A percentile compares a stretch with the other conserved stretches of the same genome.
phyloP scores from a whole-genome alignment of 2,888 invertebrate species.

The Argyresthia albistria region DNA sequence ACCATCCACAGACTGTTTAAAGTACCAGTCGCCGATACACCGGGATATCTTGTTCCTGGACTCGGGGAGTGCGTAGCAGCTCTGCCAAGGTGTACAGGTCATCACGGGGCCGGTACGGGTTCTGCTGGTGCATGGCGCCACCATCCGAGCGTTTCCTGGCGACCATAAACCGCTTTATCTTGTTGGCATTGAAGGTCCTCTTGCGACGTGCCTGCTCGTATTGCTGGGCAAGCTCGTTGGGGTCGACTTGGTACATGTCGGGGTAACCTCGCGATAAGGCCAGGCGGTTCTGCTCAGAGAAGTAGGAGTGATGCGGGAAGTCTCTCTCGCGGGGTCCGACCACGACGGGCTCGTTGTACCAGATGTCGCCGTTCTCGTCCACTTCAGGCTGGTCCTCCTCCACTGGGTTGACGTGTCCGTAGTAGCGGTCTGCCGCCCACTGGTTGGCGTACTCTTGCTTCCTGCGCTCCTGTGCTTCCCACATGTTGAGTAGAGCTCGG shows the following conservation, averaged over 20 bases:
- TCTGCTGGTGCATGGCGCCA: slow-evolving; percentile 40
- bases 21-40: slow-evolving; percentile 75
- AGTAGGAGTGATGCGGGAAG: slow-evolving; percentile 55
- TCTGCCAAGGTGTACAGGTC: slow-evolving; percentile 74
- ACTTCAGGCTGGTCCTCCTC: slow-evolving; percentile 66
- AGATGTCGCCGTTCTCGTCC: slow-evolving; percentile 68
- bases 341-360: slow-evolving; percentile 74
- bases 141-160: slow-evolving; percentile 67
- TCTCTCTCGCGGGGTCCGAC: slow-evolving; percentile 40
- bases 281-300: slow-evolving; percentile 62
- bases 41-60: slow-evolving; percentile 70
- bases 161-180: slow-evolving; percentile 75
- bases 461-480: slow-evolving; percentile 73
- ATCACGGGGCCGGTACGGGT: slow-evolving; percentile 62
- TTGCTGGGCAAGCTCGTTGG: slow-evolving; percentile 51
- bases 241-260: slow-evolving; percentile 54
- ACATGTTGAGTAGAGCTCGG: slow-evolving; percentile 70
- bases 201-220: slow-evolving; percentile 64
- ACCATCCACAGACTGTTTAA: slow-evolving; percentile 37
- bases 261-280: slow-evolving; percentile 49
- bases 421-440: slow-evolving; percentile 51
- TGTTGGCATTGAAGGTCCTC: slow-evolving; percentile 53
- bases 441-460: slow-evolving; percentile 64
- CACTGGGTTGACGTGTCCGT: slow-evolving; percentile 42
- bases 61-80: slow-evolving; percentile 64